Evolutionary conservation across 2,797 vertebrate genomes (phyloP).

Genomic region (Anisognathus igniventris): DNA sequence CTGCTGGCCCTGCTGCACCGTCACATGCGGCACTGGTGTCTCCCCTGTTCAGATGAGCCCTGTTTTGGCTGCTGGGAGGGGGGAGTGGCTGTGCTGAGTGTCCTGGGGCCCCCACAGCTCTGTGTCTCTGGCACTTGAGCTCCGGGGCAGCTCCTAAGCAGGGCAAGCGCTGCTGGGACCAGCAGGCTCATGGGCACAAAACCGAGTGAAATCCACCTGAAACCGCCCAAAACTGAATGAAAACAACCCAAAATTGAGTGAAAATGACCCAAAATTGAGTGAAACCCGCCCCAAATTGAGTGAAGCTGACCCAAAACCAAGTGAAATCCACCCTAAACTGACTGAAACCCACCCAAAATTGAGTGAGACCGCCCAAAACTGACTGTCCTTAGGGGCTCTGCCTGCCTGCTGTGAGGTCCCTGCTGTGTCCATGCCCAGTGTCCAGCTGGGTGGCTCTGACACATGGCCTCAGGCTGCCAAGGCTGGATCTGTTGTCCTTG

Average conservation of each 20-base stretch:
- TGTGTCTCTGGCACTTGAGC: not conserved
- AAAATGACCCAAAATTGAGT: no score
- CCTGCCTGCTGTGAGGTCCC: not conserved
- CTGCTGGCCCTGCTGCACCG: not conserved
- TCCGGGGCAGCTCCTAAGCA: not conserved
- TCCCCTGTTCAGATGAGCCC: accelerated
- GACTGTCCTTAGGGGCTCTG: not conserved
- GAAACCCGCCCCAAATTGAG: no score
- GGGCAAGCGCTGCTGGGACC: not conserved
- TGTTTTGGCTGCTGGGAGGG: not conserved
- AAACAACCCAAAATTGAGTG: no score
- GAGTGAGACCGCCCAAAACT: not conserved
- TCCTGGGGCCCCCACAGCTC: not conserved
- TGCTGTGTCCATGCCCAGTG: not conserved
- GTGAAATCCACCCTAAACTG: not conserved
- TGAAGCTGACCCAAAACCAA: not conserved
- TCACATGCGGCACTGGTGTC: not conserved
- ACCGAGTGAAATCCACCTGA: not conserved
- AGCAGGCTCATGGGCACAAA: not conserved
- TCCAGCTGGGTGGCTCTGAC: not conserved
- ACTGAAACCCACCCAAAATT: not conserved
- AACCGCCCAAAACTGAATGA: not conserved
- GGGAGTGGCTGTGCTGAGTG: no score
- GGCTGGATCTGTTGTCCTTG: not conserved
- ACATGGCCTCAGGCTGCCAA: accelerated